Evolutionary conservation across 92 coral and sea anemone species (phyloP), one percentile per base, ranked within the genome.

Genomic region (Epizoanthus fatuus): DNA sequence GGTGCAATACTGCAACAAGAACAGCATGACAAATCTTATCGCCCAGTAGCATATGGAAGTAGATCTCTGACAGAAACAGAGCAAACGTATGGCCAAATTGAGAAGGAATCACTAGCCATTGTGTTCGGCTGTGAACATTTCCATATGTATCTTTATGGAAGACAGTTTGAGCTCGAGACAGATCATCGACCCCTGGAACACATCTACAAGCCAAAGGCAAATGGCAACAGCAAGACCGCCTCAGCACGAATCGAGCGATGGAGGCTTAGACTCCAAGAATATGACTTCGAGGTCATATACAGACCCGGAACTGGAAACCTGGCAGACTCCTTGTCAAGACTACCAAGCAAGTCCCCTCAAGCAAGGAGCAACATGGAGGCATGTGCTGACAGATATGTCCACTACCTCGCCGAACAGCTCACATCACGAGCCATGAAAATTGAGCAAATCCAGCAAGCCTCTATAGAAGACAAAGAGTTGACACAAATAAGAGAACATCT

Each of bases 301-400:
- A 37, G 71, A 69, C 89, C 89, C 0, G 81, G 92, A 8, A 8
- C 79, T n/a, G 40, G 44, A 17, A 89, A 89, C 84, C 83, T 84
- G 63, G 89, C 93, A 4, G 86, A 84, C 66, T 75, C 84, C 63
- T 32, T 85, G 42, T 89, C 83, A 51, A 37, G 74, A 11, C 45
- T 81, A 19, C 85, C 77, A 3, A 81, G 13, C 55, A 72, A 55
- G 40, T 16, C 56, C 75, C 38, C 89, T 29, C 35, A 29, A 29
- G 35, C 35, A 53, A 12, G 81, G 44, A 86, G 91, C 68, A 91
- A 91, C 86, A 86, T 86, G 91, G 86, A 90, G 69, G 39, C 81
- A 44, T 91, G 88, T 55, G 84, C 84, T 3, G 90, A 90, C 35
- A 37, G 87, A 10, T 90, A 79, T 29, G 87, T 85, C 20, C 83